phyloP scores from a whole-genome alignment of 2,888 invertebrate genomes.

The Drosophila rellima region DNA sequence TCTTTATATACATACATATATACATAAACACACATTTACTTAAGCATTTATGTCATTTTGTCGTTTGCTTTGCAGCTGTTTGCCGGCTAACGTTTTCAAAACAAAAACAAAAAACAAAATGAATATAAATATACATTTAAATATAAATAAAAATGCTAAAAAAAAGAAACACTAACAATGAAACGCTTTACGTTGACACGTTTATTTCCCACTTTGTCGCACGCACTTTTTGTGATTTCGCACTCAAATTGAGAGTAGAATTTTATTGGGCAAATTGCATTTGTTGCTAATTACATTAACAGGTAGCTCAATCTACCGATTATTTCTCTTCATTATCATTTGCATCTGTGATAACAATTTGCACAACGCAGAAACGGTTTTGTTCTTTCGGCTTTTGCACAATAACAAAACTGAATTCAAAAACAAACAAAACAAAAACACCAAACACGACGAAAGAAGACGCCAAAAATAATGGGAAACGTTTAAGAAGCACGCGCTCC shows the following conservation, averaged over 20 bases:
- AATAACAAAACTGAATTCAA: conserved; percentile 22
- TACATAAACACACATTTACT: not conserved
- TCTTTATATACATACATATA: not conserved
- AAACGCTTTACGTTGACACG: conserved; percentile 13
- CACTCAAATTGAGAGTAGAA: conserved; percentile 16
- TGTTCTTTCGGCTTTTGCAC: conserved; percentile 12
- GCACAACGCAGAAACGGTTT: conserved; percentile 31
- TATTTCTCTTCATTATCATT: conserved; percentile 23
- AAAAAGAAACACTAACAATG: conserved; percentile 40
- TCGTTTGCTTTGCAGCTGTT: conserved; percentile 53
- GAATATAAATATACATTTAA: conserved; percentile 32
- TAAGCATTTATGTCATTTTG: conserved; percentile 45
- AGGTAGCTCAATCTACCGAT: conserved; percentile 38
- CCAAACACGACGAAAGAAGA: conserved; percentile 38
- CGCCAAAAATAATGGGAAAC: conserved; percentile 38
- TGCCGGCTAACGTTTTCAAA: conserved; percentile 60
- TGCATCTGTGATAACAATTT: conserved; percentile 31
- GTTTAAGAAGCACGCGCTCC: conserved; percentile 23
- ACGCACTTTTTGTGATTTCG: conserved; percentile 39
- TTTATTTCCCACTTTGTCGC: conserved; percentile 21
- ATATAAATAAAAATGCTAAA: conserved; percentile 29
- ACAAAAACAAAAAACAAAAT: conserved; percentile 48
- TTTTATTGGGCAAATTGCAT: conserved; percentile 38
- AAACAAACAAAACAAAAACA: conserved; percentile 17
- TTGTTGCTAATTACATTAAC: conserved; percentile 45